Evolutionary conservation across 2,888 invertebrate species (phyloP).

Genomic region (Itoplectis maculator): DNA sequence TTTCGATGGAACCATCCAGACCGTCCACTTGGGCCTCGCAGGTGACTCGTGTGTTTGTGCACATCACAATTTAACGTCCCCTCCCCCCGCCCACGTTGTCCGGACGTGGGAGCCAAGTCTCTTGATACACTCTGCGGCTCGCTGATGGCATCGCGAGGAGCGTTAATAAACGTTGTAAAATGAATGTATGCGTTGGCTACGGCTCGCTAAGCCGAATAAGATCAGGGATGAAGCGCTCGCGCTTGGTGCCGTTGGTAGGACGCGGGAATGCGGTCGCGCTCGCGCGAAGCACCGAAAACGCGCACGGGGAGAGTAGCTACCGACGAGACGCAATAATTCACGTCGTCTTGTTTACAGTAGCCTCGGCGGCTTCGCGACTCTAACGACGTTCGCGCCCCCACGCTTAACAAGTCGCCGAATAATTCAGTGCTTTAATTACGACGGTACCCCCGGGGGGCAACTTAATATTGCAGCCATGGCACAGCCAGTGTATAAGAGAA

Average conservation of each 20-base stretch:
- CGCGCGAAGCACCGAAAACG: conserved; percentile 20
- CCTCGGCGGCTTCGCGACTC: conserved; percentile 69
- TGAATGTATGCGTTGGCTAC: neutral
- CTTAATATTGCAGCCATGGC: conserved; percentile 63
- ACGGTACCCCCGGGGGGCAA: conserved; percentile 72
- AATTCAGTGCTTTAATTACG: conserved; percentile 82
- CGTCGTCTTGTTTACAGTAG: conserved; percentile 75
- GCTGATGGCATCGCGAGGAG: conserved; percentile 10
- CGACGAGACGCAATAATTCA: conserved; percentile 74
- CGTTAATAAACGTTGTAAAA: conserved; percentile 8
- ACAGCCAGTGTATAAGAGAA: conserved; percentile 48
- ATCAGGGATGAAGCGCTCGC: neutral
- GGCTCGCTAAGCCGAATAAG: neutral
- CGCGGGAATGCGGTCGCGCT: conserved; percentile 9
- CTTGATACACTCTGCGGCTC: neutral
- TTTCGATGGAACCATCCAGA: too few relatives aligned
- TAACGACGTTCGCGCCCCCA: conserved; percentile 79
- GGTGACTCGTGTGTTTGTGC: too few relatives aligned
- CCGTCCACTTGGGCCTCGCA: too few relatives aligned
- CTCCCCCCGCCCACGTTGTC: neutral
- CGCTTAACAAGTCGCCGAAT: conserved; percentile 78
- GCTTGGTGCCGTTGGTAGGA: neutral
- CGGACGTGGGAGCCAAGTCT: neutral
- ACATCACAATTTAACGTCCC: too few relatives aligned
- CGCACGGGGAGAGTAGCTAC: conserved; percentile 8